Percentiles rank a stretch among this genome's conserved stretches.
These are phyloP conservation scores for Mesaphorura yosii DNA, from an alignment of 1,140 invertebrate genomes.

Conservation along the genomic window DNA sequence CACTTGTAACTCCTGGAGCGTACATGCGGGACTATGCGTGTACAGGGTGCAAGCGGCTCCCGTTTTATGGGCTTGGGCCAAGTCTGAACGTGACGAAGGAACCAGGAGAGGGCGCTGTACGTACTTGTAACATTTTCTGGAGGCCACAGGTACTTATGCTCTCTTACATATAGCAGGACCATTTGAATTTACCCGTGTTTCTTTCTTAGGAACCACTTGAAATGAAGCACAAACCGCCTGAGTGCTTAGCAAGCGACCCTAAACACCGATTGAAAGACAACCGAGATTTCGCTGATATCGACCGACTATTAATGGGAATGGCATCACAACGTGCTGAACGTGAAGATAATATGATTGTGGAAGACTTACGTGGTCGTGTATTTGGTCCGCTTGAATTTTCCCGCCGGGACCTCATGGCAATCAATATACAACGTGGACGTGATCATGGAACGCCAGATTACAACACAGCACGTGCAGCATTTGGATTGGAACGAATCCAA, in stretches of 20 bases:
- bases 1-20: constrained; percentile 45
- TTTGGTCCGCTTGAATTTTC: constrained; percentile 59
- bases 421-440: constrained; percentile 54
- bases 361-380: constrained; percentile 48
- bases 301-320: constrained; percentile 49
- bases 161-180: background rate
- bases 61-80: constrained; percentile 10
- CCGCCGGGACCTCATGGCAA: constrained; percentile 50
- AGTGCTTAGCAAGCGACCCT: background rate
- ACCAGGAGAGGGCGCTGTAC: constrained; percentile 35
- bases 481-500: too few relatives aligned
- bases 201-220: constrained; percentile 23
- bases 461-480: constrained; percentile 50
- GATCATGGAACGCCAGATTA: constrained; percentile 39
- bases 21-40: constrained; percentile 33
- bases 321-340: constrained; percentile 49
- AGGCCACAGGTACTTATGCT: constrained; percentile 39
- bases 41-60: constrained; percentile 10
- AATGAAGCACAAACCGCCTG: constrained; percentile 3
- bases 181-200: too few relatives aligned
- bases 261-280: background rate
- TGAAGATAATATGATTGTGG: constrained; percentile 53
- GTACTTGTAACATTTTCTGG: constrained; percentile 57
- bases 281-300: constrained; percentile 40
- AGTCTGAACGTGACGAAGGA: background rate